Evolutionary conservation across 2,888 invertebrate species (phyloP), one percentile per base, ranked within the genome.

Genomic region (Chaetogeoica ovagalla): DNA sequence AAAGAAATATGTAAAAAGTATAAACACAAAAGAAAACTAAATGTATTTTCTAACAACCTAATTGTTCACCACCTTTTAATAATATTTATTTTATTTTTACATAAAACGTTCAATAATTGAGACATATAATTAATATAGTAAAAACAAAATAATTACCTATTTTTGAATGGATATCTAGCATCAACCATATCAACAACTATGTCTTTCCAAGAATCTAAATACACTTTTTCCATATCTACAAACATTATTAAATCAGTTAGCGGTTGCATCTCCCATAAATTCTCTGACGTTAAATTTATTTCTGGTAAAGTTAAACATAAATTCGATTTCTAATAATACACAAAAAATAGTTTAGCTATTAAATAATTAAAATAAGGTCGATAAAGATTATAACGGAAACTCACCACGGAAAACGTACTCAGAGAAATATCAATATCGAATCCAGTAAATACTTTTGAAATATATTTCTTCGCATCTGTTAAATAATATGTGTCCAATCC

Each of bases 211-310:
- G 52, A 0, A 11, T 63, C 55, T 2, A 17, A 37, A 57, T 79
- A 79, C 21, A 79, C 23, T 23, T 63, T 0, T 23, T 23, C 23
- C 19, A 63, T 55, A 68, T 79, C 55, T 17, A 79, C 63, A 55
- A 79, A 79, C 23, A 79, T 62, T 37, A 79, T 70, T 39, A 70
- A 6, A 70, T 79, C 77, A 23, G 77, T 70, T 62, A 70, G 77
- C n/a, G 48, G 30, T 39, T 79, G 62, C 70, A 79, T 79, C 3
- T 79, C 70, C 77, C 77, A 79, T 21, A 79, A 39, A 0, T 62
- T 30, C 69, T 60, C 48, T 17, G 19, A 11, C 37, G 37, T 69
- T 19, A 3, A 30, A n/a, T 60, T 60, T 68, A 60, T 1, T 76
- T 37, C 60, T 17, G 68, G 21, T 30, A 7, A 15, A 11, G 23